Percentiles rank a stretch among this genome's conserved stretches.
phyloP scores from a whole-genome alignment of 2,113 vertebrate genomes.

The Laticauda colubrina region DNA sequence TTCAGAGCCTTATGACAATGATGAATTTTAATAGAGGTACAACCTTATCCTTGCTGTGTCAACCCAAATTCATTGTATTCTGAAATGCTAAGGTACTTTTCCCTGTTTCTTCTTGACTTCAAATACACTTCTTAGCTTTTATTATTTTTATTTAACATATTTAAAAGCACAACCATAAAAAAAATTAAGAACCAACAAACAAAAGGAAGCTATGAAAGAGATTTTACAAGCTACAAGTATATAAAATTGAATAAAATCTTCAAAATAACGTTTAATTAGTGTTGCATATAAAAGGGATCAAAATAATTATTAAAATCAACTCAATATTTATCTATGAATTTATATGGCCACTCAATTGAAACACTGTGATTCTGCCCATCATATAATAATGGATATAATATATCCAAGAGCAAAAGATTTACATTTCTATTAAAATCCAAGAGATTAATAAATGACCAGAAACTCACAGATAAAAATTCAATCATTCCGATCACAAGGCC shows the following conservation, averaged over 20 bases:
- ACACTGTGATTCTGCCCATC: neutral
- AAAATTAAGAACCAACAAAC: neutral
- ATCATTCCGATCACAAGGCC: neutral
- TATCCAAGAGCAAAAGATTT: neutral
- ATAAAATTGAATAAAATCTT: neutral
- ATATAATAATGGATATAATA: neutral
- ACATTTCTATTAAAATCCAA: neutral
- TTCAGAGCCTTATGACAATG: neutral
- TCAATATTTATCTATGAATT: neutral
- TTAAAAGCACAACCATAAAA: neutral
- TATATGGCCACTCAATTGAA: neutral
- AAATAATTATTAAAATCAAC: neutral
- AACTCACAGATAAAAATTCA: neutral
- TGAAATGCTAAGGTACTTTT: neutral
- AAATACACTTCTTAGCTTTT: neutral
- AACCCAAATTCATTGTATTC: neutral
- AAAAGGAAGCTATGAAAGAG: neutral
- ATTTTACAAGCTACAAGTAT: neutral
- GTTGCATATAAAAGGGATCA: neutral
- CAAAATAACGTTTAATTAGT: neutral
- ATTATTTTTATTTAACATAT: neutral
- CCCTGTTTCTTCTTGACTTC: neutral
- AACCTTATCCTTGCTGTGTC: neutral
- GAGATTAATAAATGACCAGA: neutral
- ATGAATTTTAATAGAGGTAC: neutral